Conservation (phyloP, 1,140 invertebrate genomes). For the Phenacoccus solenopsis region DNA sequence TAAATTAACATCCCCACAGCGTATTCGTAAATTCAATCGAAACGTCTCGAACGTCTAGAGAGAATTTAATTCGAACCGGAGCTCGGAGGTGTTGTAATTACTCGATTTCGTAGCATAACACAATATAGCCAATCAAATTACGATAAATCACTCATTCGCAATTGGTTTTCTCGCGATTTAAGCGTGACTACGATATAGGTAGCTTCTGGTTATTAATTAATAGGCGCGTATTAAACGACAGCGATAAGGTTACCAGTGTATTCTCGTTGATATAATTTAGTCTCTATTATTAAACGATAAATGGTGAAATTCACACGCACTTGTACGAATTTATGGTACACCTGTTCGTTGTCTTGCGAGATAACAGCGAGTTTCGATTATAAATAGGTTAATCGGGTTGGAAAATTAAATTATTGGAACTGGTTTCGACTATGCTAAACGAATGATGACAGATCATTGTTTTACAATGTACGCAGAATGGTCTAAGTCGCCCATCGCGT, state of each 20-base stretch:
- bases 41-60: neutral
- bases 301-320: neutral
- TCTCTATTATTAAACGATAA: neutral
- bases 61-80: too few species aligned
- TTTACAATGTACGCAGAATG: neutral
- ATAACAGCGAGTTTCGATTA: neutral
- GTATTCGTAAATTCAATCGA: conserved; percentile 10
- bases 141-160: too few species aligned
- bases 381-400: neutral
- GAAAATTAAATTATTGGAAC: neutral
- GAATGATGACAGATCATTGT: neutral
- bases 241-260: too few species aligned
- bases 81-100: too few species aligned
- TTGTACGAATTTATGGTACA: neutral
- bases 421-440: neutral
- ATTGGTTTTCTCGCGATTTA: too few species aligned
- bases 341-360: neutral
- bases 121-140: neutral
- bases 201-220: too few species aligned
- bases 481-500: too few species aligned
- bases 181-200: too few species aligned
- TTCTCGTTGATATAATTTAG: too few species aligned
- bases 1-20: neutral
- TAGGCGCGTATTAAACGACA: too few species aligned
- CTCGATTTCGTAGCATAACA: neutral